Evolutionary conservation across 2,888 invertebrate species (phyloP), one percentile per base, ranked within the genome.

Genomic region (Esperia sulphurella): DNA sequence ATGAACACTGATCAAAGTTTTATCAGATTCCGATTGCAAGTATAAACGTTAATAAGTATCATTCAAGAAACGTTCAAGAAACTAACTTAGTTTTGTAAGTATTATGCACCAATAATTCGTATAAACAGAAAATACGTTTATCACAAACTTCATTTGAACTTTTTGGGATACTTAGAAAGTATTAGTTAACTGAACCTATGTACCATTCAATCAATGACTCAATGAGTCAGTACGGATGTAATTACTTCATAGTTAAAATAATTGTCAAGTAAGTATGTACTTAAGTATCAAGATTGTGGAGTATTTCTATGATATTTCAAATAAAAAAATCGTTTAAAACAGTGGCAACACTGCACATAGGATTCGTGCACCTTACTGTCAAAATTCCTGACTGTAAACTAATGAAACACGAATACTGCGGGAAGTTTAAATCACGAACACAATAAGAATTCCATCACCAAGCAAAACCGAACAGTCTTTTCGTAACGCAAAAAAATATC

Each of bases 331-430:
- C 42, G 10, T 45, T 49, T 49, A 38, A 42, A 38, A 30, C 13
- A 28, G 39, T 21, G 21, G 21, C 21, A 3, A 21, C 21, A 21
- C 21, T 5, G 21, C 21, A 21, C n/a, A 41, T 41, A 50, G 31
- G 30, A 41, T 45, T 48, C 48, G 49, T 57, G 46, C 52, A 47
- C 55, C 51, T 51, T 48, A 31, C 58, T 58, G 60, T 63, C 61
- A 62, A 60, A 59, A 57, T 52, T 28, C 31, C 37, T 54, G 63
- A 56, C 56, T 57, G 58, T 54, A 57, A 57, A 60, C 61, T 65
- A 62, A 65, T 62, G 60, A 57, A 64, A 60, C 64, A 62, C 65
- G 61, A 68, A 63, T 49, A 48, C 50, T 57, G 54, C 41, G 52
- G 58, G 47, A 48, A 55, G 35, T 53, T 51, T 54, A 51, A 52